These are phyloP conservation scores for Melanotaenia nigrans DNA, from an alignment of 2,797 vertebrate genomes.

Conservation along the genomic window DNA sequence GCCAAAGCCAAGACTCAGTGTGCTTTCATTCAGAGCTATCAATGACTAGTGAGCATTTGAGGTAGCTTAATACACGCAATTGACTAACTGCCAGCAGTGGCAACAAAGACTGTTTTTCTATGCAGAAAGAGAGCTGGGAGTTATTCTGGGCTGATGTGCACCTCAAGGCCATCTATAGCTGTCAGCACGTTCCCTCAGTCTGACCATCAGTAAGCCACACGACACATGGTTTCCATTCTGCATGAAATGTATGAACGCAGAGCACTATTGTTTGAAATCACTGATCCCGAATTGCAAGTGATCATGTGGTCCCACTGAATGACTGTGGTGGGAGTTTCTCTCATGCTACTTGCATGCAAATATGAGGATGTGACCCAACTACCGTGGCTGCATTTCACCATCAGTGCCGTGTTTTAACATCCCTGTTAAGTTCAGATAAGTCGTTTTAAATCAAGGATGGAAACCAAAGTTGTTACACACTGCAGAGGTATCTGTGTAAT, in stretches of 20 bases:
- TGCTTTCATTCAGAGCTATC: slow-evolving; percentile 84
- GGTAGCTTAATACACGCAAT: slow-evolving; percentile 80
- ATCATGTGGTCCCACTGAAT: slow-evolving; percentile 55
- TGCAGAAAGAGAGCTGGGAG: slow-evolving; percentile 51
- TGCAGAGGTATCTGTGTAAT: slow-evolving; percentile 8
- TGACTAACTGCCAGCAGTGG: slow-evolving; percentile 86
- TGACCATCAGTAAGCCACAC: slow-evolving; percentile 46
- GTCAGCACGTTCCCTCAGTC: slow-evolving; percentile 66
- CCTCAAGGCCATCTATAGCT: slow-evolving; percentile 65
- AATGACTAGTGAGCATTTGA: slow-evolving; percentile 78
- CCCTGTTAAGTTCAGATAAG: slow-evolving; percentile 26
- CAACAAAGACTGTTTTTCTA: slow-evolving; percentile 78
- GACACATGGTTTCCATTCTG: slow-evolving; percentile 78
- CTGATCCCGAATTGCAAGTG: slow-evolving; percentile 65
- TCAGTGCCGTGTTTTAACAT: slow-evolving; percentile 4
- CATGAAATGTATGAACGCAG: slow-evolving; percentile 48
- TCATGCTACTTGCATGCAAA: slow-evolving; percentile 55
- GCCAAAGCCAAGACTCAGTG: slow-evolving; percentile 74
- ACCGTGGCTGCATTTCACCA: slow-evolving; percentile 20
- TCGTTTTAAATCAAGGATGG: slow-evolving; percentile 48
- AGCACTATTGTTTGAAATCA: slow-evolving; percentile 62
- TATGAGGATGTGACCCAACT: slow-evolving; percentile 32
- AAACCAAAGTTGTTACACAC: slow-evolving; percentile 12
- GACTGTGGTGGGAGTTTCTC: slow-evolving; percentile 49
- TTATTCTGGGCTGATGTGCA: slow-evolving; percentile 60